These are phyloP conservation scores for Ormyrus nitidulus DNA, from an alignment of 2,888 invertebrate species.

Conservation along the genomic window DNA sequence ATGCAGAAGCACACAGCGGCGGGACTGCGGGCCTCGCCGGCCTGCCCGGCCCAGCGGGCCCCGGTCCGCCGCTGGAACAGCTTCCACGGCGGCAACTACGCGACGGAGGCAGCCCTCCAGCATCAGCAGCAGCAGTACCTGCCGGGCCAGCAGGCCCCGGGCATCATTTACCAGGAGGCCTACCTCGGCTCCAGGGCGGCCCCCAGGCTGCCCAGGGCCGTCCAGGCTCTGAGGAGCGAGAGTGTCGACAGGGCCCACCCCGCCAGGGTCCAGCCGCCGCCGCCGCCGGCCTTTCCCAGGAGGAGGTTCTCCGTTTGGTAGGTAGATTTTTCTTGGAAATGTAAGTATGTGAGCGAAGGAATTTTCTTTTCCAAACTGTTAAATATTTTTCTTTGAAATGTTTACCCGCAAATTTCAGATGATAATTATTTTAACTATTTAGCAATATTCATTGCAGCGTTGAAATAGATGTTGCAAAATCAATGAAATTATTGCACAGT, in stretches of 20 bases:
- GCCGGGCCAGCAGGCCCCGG: constrained; percentile 45
- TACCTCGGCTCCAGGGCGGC: constrained; percentile 36
- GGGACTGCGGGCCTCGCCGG: constrained; percentile 63
- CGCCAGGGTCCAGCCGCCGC: constrained; percentile 67
- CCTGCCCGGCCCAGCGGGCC: constrained; percentile 68
- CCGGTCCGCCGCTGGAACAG: constrained; percentile 77
- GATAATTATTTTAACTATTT: too few relatives aligned
- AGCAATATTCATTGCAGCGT: too few relatives aligned
- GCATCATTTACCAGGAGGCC: constrained; percentile 60
- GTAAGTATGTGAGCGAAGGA: too few relatives aligned
- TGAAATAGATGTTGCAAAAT: too few relatives aligned
- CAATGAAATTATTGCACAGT: too few relatives aligned
- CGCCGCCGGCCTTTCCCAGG: constrained; percentile 72
- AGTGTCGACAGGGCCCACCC: constrained; percentile 71
- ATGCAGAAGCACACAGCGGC: constrained; percentile 74
- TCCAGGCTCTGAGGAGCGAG: constrained; percentile 72
- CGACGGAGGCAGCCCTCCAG: constrained; percentile 61
- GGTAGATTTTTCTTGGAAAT: constrained; percentile 58
- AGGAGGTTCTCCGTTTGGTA: constrained; percentile 77
- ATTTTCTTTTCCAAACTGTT: too few relatives aligned
- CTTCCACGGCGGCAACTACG: constrained; percentile 70
- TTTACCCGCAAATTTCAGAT: too few relatives aligned
- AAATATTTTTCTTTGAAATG: too few relatives aligned
- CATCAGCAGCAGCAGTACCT: constrained; percentile 58
- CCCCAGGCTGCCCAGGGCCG: constrained; percentile 67